phyloP scores from a whole-genome alignment of 2,113 vertebrate species.

The Myiozetetes cayanensis region DNA sequence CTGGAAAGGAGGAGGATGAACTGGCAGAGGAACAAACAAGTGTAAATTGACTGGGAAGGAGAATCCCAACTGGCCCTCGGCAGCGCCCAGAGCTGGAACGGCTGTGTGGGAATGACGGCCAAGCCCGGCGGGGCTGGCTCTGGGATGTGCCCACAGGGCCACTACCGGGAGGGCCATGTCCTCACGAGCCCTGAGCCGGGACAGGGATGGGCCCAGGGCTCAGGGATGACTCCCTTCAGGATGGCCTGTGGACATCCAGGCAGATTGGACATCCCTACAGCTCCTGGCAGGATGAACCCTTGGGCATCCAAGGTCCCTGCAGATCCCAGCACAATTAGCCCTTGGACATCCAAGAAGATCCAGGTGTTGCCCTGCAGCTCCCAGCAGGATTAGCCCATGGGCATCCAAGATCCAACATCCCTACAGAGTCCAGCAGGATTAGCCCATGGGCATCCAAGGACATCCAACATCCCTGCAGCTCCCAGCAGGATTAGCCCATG shows the following conservation, averaged over 20 bases:
- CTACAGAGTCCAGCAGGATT: background rate
- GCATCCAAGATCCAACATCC: background rate
- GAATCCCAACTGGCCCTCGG: background rate
- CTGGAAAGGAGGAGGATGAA: background rate
- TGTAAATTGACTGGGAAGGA: background rate
- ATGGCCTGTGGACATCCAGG: background rate
- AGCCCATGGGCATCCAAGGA: fast-evolving
- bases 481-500: fast-evolving
- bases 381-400: background rate
- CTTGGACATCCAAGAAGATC: fast-evolving
- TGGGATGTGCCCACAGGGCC: background rate
- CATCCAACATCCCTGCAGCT: fast-evolving
- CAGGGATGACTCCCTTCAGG: background rate
- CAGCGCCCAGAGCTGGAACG: background rate
- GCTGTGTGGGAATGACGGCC: background rate
- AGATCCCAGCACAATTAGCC: background rate
- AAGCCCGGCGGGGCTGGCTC: background rate
- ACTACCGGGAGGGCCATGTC: background rate
- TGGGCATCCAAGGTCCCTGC: background rate
- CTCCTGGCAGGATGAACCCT: background rate
- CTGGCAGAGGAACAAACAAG: background rate
- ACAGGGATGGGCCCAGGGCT: fast-evolving
- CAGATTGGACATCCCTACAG: background rate
- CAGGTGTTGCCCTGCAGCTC: background rate
- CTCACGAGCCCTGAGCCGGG: background rate